These are phyloP conservation scores for Thymallus thymallus DNA, from an alignment of 2,113 vertebrate genomes.

Conservation along the genomic window DNA sequence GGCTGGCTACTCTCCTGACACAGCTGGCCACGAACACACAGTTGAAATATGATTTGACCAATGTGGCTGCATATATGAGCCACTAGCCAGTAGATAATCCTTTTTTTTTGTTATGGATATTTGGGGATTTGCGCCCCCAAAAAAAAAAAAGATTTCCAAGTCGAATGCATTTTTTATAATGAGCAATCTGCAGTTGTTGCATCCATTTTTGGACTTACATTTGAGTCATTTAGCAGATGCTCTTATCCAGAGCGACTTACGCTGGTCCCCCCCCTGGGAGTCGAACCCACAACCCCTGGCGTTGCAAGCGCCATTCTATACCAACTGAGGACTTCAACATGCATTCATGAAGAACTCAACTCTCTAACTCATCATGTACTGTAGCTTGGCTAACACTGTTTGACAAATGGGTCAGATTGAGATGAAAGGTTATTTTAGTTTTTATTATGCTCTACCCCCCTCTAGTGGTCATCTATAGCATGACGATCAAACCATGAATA, in stretches of 20 bases:
- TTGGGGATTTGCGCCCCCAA: background rate
- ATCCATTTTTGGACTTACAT: too few relatives aligned
- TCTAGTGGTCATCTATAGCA: conserved; percentile 15
- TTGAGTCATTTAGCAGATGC: too few relatives aligned
- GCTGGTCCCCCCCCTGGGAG: too few relatives aligned
- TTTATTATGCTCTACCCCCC: conserved; percentile 3
- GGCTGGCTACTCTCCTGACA: background rate
- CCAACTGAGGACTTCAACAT: too few relatives aligned
- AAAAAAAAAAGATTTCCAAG: too few relatives aligned
- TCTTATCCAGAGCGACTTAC: too few relatives aligned
- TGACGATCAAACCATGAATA: background rate
- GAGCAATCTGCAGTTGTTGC: too few relatives aligned
- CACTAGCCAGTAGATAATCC: background rate
- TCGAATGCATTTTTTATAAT: background rate
- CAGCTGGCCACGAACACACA: background rate
- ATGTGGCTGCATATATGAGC: background rate
- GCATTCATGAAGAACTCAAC: too few relatives aligned
- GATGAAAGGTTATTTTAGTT: background rate
- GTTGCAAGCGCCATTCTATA: too few relatives aligned
- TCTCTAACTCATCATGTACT: background rate
- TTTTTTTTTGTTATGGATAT: background rate
- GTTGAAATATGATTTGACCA: background rate
- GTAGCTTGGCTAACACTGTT: background rate
- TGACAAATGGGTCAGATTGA: background rate
- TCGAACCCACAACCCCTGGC: too few relatives aligned